Conservation (phyloP, 2,113 vertebrate genomes). For the Casuarius casuarius region DNA sequence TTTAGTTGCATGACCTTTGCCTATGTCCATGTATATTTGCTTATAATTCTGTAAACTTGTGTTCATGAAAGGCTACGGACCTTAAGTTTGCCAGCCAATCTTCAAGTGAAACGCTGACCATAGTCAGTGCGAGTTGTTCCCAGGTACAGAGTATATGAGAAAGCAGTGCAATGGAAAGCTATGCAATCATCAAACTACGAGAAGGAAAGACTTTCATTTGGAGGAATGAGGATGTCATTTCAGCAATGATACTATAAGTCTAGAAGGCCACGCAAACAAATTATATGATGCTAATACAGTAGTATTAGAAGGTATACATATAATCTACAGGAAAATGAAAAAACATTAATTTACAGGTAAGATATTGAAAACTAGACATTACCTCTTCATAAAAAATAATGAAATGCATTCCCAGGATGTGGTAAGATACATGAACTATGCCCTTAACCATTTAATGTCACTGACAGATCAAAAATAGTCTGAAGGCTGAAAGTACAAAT, state of each 20-base stretch:
- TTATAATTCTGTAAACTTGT: not conserved
- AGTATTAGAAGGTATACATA: not conserved
- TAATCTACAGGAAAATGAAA: not conserved
- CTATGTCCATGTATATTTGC: not conserved
- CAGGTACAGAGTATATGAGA: too few relatives aligned
- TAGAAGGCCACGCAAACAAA: not conserved
- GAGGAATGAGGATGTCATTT: not conserved
- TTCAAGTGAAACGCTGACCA: not conserved
- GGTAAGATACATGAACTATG: not conserved
- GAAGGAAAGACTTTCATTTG: not conserved
- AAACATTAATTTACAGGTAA: not conserved
- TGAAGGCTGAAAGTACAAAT: not conserved
- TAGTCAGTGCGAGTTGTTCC: not conserved
- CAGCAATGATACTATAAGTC: not conserved
- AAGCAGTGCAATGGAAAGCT: not conserved
- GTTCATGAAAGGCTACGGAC: not conserved
- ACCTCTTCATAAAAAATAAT: not conserved
- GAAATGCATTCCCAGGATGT: not conserved
- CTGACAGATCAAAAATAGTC: not conserved
- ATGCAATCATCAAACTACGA: not conserved
- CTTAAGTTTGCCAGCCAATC: not conserved
- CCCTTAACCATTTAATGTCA: not conserved
- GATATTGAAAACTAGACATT: not conserved
- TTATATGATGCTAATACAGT: not conserved
- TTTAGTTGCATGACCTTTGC: not conserved